Evolutionary conservation across 64 coral and sea anemone genomes (phyloP), one percentile per base, ranked within the genome.

Genomic region (Stylophora pistillata): DNA sequence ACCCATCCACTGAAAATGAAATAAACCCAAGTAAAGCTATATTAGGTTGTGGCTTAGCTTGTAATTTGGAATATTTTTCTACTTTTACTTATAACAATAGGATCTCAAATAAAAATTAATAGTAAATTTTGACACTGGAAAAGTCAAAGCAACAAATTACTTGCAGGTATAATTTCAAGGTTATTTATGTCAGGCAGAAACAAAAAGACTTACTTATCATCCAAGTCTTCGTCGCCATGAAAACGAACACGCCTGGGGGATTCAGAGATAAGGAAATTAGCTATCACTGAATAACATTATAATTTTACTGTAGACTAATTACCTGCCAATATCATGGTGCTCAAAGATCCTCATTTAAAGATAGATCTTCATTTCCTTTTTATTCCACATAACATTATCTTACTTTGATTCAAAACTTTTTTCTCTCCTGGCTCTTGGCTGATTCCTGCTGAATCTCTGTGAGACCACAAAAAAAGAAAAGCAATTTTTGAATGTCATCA

Each of bases 171-270:
- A 27, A 47, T 47, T 0, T 47, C 37, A 47, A 47, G 37, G 37
- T 47, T 4, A 47, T 47, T 25, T 21, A 68, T 26, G 9, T 10
- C 12, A 25, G 9, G 26, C 4, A 68, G 64, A 11, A 68, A 68
- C 9, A 12, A 84, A 69, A 37, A 13, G n/a, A n/a, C 61, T 76
- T 91, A 91, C 89, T 65, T 47, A 17, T 91, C 80, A 85, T 86
- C 57, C 17, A 85, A 60, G 23, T 91, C 89, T 69, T 86, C 89
- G 12, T 91, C 81, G n/a, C 72, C 81, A 78, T 61, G 71, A 27
- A 91, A 91, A 15, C 72, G 89, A 55, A 91, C 89, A 37, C 89
- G 80, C 72, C 89, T 91, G 10, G 30, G 74, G 13, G 63, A 7
- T 32, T 30, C 15, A 55, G 71, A 61, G 5, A 89, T 13, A 20